Percentiles rank a stretch among this genome's conserved stretches.
These are phyloP conservation scores for Erpobdella octoculata DNA, from an alignment of 2,888 invertebrate genomes.

Conservation along the genomic window DNA sequence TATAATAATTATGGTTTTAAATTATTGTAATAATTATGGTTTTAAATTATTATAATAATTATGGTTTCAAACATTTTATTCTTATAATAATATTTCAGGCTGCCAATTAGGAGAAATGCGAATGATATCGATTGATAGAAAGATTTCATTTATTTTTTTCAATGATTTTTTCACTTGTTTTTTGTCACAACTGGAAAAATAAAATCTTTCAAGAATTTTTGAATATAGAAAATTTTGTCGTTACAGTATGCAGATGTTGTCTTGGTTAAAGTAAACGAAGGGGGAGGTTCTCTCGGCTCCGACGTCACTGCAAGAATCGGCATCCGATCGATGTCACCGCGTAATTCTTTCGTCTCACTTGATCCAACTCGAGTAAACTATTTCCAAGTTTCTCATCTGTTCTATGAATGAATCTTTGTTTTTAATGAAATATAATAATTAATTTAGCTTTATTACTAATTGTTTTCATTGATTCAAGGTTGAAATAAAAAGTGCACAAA, in stretches of 20 bases:
- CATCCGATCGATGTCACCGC: conserved; percentile 49
- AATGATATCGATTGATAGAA: too few relatives aligned
- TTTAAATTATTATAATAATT: not conserved
- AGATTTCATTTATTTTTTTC: too few relatives aligned
- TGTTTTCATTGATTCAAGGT: not conserved
- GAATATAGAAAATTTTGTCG: too few relatives aligned
- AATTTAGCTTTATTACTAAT: not conserved
- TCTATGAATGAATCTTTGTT: too few relatives aligned
- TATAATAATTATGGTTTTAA: not conserved
- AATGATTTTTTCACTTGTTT: too few relatives aligned
- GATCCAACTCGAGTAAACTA: conserved; percentile 40
- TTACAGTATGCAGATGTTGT: conserved; percentile 48
- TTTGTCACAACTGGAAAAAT: too few relatives aligned
- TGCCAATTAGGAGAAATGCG: too few relatives aligned
- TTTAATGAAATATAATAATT: too few relatives aligned
- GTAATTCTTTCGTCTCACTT: conserved; percentile 49
- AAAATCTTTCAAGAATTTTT: too few relatives aligned
- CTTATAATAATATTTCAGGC: too few relatives aligned
- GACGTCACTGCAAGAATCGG: conserved; percentile 42
- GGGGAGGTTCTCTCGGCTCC: conserved; percentile 43
- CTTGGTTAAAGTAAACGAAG: conserved; percentile 42
- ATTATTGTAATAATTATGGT: not conserved
- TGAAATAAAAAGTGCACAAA: not conserved
- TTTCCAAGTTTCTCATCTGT: not conserved
- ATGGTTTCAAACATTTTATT: conserved; percentile 45